These are phyloP conservation scores for Xylocampa areola DNA, from an alignment of 2,888 invertebrate genomes.

Conservation along the genomic window DNA sequence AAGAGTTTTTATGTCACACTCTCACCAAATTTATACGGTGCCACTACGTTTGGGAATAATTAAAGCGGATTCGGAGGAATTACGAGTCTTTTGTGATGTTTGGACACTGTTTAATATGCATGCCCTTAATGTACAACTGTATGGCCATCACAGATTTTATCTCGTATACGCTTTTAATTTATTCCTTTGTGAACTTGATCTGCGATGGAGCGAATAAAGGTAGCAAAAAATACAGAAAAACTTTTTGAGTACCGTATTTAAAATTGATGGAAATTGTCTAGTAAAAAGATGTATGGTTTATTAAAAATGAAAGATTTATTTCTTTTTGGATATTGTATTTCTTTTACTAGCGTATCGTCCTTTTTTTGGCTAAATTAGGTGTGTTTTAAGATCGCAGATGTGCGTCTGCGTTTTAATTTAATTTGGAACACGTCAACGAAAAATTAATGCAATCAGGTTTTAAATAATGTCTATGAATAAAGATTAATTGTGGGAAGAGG, in stretches of 20 bases:
- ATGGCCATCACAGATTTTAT: slow-evolving; percentile 2
- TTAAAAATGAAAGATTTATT: neutral
- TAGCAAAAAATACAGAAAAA: neutral
- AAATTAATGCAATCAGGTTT: slow-evolving; percentile 2
- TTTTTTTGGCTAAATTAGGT: too few species aligned
- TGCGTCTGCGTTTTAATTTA: neutral
- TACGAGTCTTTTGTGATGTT: slow-evolving; percentile 16
- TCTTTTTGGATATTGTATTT: too few species aligned
- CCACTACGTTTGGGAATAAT: slow-evolving; percentile 24
- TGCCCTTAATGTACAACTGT: neutral
- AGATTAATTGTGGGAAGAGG: neutral
- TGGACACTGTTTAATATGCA: slow-evolving; percentile 23
- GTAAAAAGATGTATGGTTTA: slow-evolving; percentile 9
- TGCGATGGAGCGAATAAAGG: neutral
- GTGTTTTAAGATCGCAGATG: too few species aligned
- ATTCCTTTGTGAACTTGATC: slow-evolving; percentile 13
- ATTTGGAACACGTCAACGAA: slow-evolving; percentile 4
- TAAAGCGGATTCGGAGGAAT: slow-evolving; percentile 18
- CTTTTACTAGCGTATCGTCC: too few species aligned
- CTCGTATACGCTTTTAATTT: slow-evolving; percentile 4
- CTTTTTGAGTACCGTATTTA: neutral
- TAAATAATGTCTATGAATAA: slow-evolving; percentile 5
- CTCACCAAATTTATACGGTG: slow-evolving; percentile 20
- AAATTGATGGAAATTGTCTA: slow-evolving; percentile 14
- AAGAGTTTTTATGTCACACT: slow-evolving; percentile 36